Base-by-base conservation (phyloP, 2,888 invertebrate species). In the Parnassius orleans region DNA sequence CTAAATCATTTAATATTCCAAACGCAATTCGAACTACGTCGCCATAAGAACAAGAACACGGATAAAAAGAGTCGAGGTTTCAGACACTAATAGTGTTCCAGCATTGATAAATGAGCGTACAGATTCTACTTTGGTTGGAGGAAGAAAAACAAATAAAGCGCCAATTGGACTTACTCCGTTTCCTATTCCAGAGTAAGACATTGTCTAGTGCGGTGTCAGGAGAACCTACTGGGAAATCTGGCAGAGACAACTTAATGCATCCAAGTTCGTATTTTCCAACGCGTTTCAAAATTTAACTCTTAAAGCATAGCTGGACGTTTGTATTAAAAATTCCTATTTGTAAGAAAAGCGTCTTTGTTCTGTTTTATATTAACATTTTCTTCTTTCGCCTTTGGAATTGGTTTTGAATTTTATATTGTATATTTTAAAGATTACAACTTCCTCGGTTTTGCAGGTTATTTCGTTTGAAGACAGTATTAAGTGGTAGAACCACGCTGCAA, bases 191-290 rank as follows among this genome's bases (percentile, higher is more conserved):
- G 59, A 63, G 43, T 56, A 64, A 68, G 71, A 68, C 69, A 66
- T 60, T 68, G 69, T 68, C 70, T 66, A 60, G 62, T 68, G 62
- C 64, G 64, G 69, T 73, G 73, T 71, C 71, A 70, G 68, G 71
- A 71, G 71, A 71, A 74, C 73, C 74, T 69, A 66, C 71, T 69
- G 71, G 74, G 74, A 74, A 74, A 74, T 74, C 74, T 72, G 67
- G 66, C 60, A 53, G 65, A 68, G 74, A 73, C 74, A 74, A 67
- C 67, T 73, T 74, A 73, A 74, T 74, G 74, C 70, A 73, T 46
- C 52, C 59, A 59, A 61, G 61, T 60, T 56, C 65, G 65, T 58
- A 53, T 60, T 58, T 58, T 61, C 56, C 63, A 63, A 61, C 52
- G 63, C 63, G 56, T 57, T 67, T 65, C 63, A 64, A 62, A 67